Evolutionary conservation across 2,113 vertebrate species (phyloP).

Genomic region (Thomomys bottae): DNA sequence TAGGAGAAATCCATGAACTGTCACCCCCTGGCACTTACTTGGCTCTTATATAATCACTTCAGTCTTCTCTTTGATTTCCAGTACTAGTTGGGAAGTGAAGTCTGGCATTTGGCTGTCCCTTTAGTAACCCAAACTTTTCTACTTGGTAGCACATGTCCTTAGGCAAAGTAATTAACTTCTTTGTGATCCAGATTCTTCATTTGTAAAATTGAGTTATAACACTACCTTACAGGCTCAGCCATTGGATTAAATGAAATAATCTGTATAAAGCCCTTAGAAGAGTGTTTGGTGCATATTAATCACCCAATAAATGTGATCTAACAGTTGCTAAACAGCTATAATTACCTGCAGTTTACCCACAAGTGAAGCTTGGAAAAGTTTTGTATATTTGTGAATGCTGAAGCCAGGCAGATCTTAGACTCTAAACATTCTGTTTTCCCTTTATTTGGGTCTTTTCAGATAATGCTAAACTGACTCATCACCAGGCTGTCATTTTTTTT

Average conservation of each 20-base stretch:
- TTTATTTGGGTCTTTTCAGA: neutral
- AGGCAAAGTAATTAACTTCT: neutral
- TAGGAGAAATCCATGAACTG: neutral
- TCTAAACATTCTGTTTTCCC: neutral
- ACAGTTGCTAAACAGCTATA: neutral
- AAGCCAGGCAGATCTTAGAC: neutral
- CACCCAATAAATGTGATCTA: neutral
- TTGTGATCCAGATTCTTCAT: neutral
- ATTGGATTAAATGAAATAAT: neutral
- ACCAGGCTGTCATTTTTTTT: neutral
- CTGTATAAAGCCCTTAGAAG: neutral
- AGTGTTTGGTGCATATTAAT: neutral
- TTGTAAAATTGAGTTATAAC: conserved; percentile 4
- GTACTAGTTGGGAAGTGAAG: neutral
- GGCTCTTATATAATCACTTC: neutral
- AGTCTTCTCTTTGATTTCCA: neutral
- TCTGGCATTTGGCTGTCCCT: neutral
- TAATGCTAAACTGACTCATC: neutral
- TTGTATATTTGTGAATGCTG: neutral
- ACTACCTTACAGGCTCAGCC: neutral
- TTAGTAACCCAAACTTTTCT: neutral
- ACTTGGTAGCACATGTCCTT: neutral
- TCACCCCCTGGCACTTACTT: too few species aligned
- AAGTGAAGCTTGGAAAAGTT: neutral
- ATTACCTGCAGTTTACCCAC: neutral